Percentiles rank a stretch among this genome's conserved stretches.
Conservation (phyloP, 2,113 vertebrate species). For the Setophaga petechia region DNA sequence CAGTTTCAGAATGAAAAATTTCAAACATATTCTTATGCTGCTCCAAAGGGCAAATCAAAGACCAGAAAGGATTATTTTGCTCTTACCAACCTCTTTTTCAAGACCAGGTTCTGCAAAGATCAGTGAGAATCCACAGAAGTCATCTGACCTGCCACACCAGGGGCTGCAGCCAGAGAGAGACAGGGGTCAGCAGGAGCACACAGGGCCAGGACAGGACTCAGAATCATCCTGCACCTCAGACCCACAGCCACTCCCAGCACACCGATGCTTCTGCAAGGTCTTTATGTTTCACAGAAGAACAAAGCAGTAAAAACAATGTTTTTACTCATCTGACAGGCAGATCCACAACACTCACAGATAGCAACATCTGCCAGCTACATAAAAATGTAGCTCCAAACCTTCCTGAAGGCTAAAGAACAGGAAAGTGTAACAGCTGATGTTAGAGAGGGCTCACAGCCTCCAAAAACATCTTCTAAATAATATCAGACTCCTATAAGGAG, state of each 20-base stretch:
- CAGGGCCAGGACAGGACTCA: neutral
- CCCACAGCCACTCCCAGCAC: neutral
- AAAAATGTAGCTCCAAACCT: neutral
- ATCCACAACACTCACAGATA: neutral
- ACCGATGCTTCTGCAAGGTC: neutral
- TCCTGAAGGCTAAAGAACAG: neutral
- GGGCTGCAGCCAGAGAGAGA: slow-evolving; percentile 71
- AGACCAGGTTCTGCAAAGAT: slow-evolving; percentile 90
- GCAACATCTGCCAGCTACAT: neutral
- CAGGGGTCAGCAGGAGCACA: neutral
- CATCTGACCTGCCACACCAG: slow-evolving; percentile 86
- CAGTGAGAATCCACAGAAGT: slow-evolving; percentile 82
- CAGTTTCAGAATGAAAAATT: neutral
- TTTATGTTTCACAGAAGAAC: neutral
- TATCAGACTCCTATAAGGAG: neutral
- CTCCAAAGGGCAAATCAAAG: neutral
- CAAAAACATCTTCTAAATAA: neutral
- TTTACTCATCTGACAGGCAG: neutral
- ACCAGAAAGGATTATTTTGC: neutral
- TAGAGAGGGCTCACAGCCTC: neutral
- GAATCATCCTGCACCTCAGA: neutral
- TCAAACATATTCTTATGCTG: neutral
- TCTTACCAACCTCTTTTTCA: slow-evolving; percentile 88
- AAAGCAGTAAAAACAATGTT: neutral
- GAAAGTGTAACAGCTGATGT: neutral